These are phyloP conservation scores for Cataglyphis hispanica DNA, from an alignment of 1,140 invertebrate genomes.

Conservation along the genomic window DNA sequence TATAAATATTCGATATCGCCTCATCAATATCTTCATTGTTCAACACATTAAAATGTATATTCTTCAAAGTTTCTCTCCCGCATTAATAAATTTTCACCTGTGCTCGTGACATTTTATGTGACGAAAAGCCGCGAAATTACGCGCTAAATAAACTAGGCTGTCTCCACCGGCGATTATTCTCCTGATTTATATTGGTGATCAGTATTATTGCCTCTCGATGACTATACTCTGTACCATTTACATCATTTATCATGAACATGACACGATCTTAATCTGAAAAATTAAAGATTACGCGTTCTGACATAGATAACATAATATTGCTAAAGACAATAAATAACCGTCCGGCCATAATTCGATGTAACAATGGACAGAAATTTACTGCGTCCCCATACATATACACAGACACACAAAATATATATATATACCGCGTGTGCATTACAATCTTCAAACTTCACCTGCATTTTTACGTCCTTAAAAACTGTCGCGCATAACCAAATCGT, in stretches of 20 bases:
- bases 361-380: constrained; percentile 44
- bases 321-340: constrained; percentile 39
- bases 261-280: constrained; percentile 37
- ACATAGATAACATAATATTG: neutral
- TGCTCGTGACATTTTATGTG: neutral
- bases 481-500: constrained; percentile 26
- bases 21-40: neutral
- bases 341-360: constrained; percentile 3
- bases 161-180: neutral
- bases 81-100: neutral
- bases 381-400: no score
- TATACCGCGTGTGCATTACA: neutral
- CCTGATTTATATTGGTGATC: constrained; percentile 13
- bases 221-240: constrained; percentile 24
- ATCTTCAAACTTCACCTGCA: constrained; percentile 2
- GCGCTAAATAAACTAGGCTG: neutral
- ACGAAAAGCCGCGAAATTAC: neutral
- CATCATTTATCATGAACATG: constrained; percentile 33
- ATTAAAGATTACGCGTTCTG: constrained; percentile 30
- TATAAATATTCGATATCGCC: constrained; percentile 7
- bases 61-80: no score
- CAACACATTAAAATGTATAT: neutral
- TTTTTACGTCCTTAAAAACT: constrained; percentile 16
- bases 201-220: constrained; percentile 2
- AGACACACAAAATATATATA: no score